Conservation (phyloP, 37 sponge, comb jelly and placozoan species). For the Theonella swinhoei region DNA sequence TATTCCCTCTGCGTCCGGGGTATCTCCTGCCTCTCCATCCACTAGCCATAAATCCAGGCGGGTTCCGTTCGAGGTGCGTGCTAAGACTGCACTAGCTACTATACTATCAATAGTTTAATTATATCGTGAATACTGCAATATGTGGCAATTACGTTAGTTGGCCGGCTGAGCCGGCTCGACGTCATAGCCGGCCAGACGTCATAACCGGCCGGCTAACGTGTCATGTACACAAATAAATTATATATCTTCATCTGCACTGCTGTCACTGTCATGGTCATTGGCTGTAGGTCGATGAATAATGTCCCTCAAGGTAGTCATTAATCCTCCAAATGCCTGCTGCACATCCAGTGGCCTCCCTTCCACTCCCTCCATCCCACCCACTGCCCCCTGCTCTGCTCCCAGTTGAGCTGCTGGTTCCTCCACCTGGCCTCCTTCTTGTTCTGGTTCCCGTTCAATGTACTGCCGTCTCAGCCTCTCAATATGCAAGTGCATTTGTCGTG, state of each 20-base stretch:
- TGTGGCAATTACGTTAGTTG: no score
- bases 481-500: background rate
- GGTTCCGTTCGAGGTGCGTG: no score
- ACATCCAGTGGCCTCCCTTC: constrained; percentile 32
- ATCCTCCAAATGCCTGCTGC: constrained; percentile 24
- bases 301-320: constrained; percentile 22
- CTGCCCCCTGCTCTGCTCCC: constrained; percentile 13
- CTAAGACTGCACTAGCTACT: no score
- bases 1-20: no score
- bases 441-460: background rate
- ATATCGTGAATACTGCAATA: no score
- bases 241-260: background rate
- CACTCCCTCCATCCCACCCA: constrained; percentile 26
- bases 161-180: no score
- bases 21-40: no score
- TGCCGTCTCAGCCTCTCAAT: background rate
- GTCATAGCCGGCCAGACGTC: no score
- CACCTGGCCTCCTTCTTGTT: background rate
- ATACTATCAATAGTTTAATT: no score
- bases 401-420: background rate
- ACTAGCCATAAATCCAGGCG: no score
- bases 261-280: background rate
- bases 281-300: background rate
- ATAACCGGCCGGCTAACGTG: no score
- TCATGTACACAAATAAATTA: no score